Evolutionary conservation across 2,113 vertebrate genomes (phyloP).

Genomic region (Campylomormyrus tamandua): DNA sequence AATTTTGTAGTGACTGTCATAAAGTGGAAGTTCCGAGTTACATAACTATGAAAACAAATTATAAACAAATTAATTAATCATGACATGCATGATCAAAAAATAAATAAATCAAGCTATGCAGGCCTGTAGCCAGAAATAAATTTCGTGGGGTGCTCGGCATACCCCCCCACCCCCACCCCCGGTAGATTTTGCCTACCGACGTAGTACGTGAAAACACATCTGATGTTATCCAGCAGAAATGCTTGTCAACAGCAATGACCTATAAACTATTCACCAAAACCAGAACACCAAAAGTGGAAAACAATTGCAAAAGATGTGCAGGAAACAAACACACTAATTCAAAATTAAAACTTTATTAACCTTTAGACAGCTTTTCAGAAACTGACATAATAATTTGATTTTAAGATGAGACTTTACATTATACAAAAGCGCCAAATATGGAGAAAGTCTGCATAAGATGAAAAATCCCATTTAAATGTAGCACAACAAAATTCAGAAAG

Average conservation of each 20-base stretch:
- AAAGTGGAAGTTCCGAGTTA: not conserved
- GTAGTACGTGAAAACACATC: not conserved
- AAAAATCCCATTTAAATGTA: not conserved
- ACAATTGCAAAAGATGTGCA: not conserved
- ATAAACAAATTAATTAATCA: not conserved
- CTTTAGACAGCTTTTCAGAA: not conserved
- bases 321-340: not conserved
- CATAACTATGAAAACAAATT: not conserved
- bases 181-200: not conserved
- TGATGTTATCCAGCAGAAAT: not conserved
- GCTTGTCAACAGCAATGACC: not conserved
- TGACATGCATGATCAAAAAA: not conserved
- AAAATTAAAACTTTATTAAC: conserved; percentile 6
- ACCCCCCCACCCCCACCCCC: not conserved
- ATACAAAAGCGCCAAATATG: not conserved
- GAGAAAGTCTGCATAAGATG: not conserved
- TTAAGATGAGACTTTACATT: not conserved
- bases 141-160: not conserved
- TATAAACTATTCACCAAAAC: not conserved
- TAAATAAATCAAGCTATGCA: not conserved
- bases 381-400: not conserved
- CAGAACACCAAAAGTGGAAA: not conserved
- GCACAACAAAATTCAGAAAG: not conserved
- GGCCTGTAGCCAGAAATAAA: not conserved
- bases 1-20: not conserved